phyloP scores from a whole-genome alignment of 2,113 vertebrate species.

The Neogobius melanostomus region DNA sequence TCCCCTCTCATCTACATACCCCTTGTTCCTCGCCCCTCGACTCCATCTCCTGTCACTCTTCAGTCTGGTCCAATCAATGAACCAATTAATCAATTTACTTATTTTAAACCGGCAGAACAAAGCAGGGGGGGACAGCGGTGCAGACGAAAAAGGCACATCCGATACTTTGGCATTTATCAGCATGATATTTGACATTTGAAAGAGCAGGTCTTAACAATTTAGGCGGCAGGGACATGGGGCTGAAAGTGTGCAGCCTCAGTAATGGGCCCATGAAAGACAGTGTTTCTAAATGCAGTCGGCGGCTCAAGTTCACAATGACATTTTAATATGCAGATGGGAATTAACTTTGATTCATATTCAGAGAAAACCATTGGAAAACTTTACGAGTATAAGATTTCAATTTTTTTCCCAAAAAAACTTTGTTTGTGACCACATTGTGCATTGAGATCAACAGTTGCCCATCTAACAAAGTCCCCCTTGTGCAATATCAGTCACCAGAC shows the following conservation, averaged over 20 bases:
- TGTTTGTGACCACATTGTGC: no score
- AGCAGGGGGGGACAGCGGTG: constrained; percentile 8
- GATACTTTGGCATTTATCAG: constrained; percentile 23
- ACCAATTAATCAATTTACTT: constrained; percentile 36
- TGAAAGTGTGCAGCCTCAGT: not conserved
- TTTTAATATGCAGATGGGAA: not conserved
- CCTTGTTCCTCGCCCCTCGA: constrained; percentile 21
- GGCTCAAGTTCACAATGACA: not conserved
- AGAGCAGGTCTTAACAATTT: constrained; percentile 1
- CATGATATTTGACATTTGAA: constrained; percentile 26
- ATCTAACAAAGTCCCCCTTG: no score
- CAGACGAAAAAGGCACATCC: constrained; percentile 11
- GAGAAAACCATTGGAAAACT: no score
- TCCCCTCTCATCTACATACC: constrained; percentile 18
- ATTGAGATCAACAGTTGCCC: no score
- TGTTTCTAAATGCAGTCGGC: not conserved
- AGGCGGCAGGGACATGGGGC: not conserved
- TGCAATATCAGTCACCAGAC: no score
- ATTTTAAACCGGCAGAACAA: constrained; percentile 4
- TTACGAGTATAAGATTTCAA: no score
- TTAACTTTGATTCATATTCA: no score
- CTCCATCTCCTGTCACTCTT: constrained; percentile 13
- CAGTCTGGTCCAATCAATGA: constrained; percentile 37
- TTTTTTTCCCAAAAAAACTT: no score
- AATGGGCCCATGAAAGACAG: not conserved